Conservation (phyloP, 2,888 invertebrate species). For the Limenitis camilla region DNA sequence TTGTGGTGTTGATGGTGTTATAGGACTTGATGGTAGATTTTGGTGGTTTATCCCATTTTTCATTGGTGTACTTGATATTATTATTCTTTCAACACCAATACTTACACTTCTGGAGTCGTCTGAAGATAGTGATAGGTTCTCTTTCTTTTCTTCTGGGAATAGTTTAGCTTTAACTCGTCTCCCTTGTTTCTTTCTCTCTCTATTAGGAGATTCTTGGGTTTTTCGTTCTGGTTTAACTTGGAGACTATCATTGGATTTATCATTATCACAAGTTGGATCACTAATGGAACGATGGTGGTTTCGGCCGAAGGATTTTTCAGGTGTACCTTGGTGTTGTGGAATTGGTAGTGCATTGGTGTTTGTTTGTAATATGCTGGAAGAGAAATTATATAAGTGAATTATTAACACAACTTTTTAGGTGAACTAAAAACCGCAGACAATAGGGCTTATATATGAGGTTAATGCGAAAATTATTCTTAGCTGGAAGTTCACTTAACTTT, state of each 20-base stretch:
- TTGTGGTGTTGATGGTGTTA: conserved; percentile 52
- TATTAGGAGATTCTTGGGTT: conserved; percentile 56
- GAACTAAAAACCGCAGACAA: too few species aligned
- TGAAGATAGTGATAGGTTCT: conserved; percentile 44
- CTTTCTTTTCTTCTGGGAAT: conserved; percentile 50
- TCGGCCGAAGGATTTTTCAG: conserved; percentile 48
- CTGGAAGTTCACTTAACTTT: too few species aligned
- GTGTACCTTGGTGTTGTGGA: conserved; percentile 50
- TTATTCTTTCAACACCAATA: conserved; percentile 42
- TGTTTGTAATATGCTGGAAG: conserved; percentile 50
- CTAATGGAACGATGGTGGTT: conserved; percentile 58
- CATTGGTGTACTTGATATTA: conserved; percentile 55
- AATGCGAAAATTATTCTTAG: too few species aligned
- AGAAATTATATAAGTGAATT: conserved; percentile 1
- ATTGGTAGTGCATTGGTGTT: conserved; percentile 53
- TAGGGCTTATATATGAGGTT: too few species aligned
- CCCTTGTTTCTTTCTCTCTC: conserved; percentile 47
- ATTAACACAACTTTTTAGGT: neutral
- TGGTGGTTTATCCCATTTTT: conserved; percentile 49
- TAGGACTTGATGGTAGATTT: conserved; percentile 41
- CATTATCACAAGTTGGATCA: conserved; percentile 55
- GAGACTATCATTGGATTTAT: conserved; percentile 43
- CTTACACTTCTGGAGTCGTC: conserved; percentile 56
- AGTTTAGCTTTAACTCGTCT: conserved; percentile 60
- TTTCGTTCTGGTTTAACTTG: conserved; percentile 40